Base-by-base conservation (phyloP, 1,140 invertebrate species). In the Drosophila sp. region DNA sequence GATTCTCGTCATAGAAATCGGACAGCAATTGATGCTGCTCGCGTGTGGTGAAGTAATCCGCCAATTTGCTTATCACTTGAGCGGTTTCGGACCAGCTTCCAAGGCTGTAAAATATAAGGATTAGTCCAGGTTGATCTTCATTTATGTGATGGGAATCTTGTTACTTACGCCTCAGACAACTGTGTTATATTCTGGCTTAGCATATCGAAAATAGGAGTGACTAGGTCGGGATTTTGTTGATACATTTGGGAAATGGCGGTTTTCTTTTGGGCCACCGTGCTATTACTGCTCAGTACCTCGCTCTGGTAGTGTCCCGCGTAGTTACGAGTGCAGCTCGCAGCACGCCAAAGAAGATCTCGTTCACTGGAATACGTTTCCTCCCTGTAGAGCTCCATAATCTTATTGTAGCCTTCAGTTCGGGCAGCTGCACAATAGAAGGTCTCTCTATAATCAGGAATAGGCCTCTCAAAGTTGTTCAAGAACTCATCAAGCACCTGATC, bases 341-440 rank as follows among this genome's bases (percentile, higher is more conserved):
- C 83, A 5, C 66, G 32, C 76, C 84, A 75, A 1, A 90, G 62
- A 0, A 77, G 44, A 11, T 82, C 8, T 25, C 50, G 54, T 11
- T 90, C 90, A 4, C 32, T 79, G 5, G 50, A 1, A 2, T 66
- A 40, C 1, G 35, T 68, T 62, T 91, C 80, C 1, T 57, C 57
- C 0, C 47, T 4, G 7, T 79, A 76, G 5, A 47, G 47, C 1
- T 63, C n/a, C 55, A 73, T 1, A 3, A 73, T 32, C 1, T 1
- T 40, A 3, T 11, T 8, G 40, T 80, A 87, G 17, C 58, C 72
- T 3, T 93, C 93, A 10, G 92, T 70, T 7, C 92, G 76, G 0
- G 94, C 77, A 38, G 93, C 94, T 29, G 77, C 91, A 78, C 94
- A 95, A 80, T 94, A 95, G 2, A 94, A 93, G 68, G 93, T 93